phyloP scores from a whole-genome alignment of 2,797 vertebrate genomes.

The Echeneis naucrates region DNA sequence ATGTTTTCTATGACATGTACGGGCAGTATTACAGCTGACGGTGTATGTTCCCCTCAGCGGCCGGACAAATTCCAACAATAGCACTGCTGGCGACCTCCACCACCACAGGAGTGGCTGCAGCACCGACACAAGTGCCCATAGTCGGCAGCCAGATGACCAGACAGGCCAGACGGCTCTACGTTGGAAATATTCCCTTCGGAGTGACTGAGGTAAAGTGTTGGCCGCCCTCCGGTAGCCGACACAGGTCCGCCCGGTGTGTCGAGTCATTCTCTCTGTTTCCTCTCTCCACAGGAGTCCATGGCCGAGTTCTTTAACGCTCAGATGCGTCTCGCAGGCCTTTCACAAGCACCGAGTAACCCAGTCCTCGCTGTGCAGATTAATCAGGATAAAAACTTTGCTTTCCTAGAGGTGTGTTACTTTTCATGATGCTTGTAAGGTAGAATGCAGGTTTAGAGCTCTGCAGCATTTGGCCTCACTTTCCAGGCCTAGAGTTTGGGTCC shows the following conservation, averaged over 20 bases:
- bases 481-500: background rate
- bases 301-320: constrained; percentile 87
- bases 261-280: constrained; percentile 6
- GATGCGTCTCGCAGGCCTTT: constrained; percentile 85
- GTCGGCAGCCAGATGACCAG: constrained; percentile 86
- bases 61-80: constrained; percentile 84
- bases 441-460: no score
- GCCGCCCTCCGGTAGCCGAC: background rate
- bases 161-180: constrained; percentile 84
- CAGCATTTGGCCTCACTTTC: no score
- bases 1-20: accelerated
- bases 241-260: background rate
- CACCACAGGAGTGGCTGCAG: constrained; percentile 72
- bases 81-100: constrained; percentile 79
- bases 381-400: constrained; percentile 88
- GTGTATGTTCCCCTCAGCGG: constrained; percentile 66
- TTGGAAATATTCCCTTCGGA: constrained; percentile 86
- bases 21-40: no score
- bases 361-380: constrained; percentile 87
- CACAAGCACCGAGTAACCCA: constrained; percentile 83
- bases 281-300: constrained; percentile 80
- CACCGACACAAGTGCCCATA: constrained; percentile 78
- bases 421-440: no score
- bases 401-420: constrained; percentile 73
- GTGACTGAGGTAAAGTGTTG: constrained; percentile 79